These are phyloP conservation scores for Thera obeliscata DNA, from an alignment of 2,888 invertebrate species.

Conservation along the genomic window DNA sequence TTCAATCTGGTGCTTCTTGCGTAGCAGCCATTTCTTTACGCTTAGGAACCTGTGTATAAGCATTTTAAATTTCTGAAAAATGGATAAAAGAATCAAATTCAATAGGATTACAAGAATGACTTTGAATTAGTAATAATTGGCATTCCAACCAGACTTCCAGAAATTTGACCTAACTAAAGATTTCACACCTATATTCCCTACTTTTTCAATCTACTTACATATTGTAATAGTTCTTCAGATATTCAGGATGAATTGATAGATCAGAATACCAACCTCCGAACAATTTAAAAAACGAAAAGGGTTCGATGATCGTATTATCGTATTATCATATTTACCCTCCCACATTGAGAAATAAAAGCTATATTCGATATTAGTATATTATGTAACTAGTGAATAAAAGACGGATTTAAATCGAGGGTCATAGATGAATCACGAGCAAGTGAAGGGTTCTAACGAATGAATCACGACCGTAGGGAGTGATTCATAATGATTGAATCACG, in stretches of 20 bases:
- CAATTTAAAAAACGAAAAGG: slow-evolving; percentile 53
- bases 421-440: no score
- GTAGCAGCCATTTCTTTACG: slow-evolving; percentile 98
- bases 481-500: no score
- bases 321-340: slow-evolving; percentile 56
- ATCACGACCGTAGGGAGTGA: no score
- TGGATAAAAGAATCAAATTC: no score
- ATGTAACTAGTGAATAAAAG: no score
- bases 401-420: no score
- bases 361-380: slow-evolving; percentile 22
- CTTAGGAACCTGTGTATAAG: slow-evolving; percentile 92
- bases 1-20: slow-evolving; percentile 98
- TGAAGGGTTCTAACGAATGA: no score
- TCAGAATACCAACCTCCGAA: background rate
- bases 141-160: no score
- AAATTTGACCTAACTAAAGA: no score
- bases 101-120: no score
- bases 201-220: background rate
- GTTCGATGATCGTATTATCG: slow-evolving; percentile 17
- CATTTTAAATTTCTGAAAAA: slow-evolving; percentile 50
- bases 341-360: slow-evolving; percentile 76
- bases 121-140: no score
- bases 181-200: background rate
- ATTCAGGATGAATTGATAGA: background rate
- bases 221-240: background rate